Evolutionary conservation across 2,113 vertebrate species (phyloP), one percentile per base, ranked within the genome.

Genomic region (Oncorhynchus clarkii): DNA sequence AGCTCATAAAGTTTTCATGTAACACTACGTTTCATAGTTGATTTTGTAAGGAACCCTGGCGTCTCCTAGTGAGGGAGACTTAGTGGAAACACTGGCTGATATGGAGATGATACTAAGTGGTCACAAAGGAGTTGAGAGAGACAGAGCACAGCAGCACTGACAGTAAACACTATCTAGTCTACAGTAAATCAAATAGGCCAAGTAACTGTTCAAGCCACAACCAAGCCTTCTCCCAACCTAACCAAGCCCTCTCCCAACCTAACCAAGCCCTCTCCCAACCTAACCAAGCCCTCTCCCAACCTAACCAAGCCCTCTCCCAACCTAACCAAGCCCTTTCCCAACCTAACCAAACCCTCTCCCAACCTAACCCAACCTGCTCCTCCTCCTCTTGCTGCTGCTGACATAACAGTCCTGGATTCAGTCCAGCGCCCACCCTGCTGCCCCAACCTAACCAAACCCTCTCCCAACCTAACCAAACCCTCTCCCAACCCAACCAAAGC

Each of bases 1-100:
- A 18, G 26, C 65, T 67, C 65, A 29, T 67, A 18, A 67, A 67
- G 13, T 51, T 79, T 79, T 79, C 76, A 76, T 76, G 31, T n/a
- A 16, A 49, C 48, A 8, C 64, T 57, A 22, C 27, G 45, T 31
- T 64, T 76, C 62, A 72, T 73, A 27, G 70, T 80, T 77, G 24
- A 66, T 71, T 77, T 26, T 57, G 74, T 66, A 76, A 74, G 48
- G 67, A 64, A 64, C 22, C n/a, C 39, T 45, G 8, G 39, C 39
- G 9, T 11, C 9, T n/a, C 22, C 34, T 26, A 22, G n/a, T 13
- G 20, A n/a, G 62, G 62, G 22, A 18, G 62, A 45, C 12, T 4
- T 8, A 62, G 20, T 8, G 5, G 2, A 5, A 76, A 70, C 39
- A 72, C 22, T 34, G 16, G n/a, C 51, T 20, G 49, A 57, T 54